phyloP scores from a whole-genome alignment of 2,113 vertebrate species.

The Laterallus jamaicensis region DNA sequence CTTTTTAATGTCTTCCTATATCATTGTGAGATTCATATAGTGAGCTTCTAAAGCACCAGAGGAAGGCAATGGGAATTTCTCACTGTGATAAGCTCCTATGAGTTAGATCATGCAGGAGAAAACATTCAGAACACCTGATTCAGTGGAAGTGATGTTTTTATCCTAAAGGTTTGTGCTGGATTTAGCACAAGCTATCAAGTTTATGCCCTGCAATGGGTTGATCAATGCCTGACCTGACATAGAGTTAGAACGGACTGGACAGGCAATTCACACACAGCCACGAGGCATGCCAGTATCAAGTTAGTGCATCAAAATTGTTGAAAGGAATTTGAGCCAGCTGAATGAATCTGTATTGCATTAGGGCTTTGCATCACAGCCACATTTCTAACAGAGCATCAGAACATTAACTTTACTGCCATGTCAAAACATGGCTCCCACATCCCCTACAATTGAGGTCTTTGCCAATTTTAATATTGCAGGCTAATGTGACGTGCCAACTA shows the following conservation, averaged over 20 bases:
- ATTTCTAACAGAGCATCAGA: neutral
- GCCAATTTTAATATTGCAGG: neutral
- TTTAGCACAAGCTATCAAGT: neutral
- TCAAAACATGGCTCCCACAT: neutral
- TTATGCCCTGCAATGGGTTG: neutral
- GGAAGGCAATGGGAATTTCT: neutral
- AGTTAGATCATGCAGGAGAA: neutral
- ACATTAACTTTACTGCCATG: neutral
- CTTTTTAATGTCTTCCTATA: neutral
- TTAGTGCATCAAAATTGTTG: neutral
- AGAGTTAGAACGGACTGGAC: neutral
- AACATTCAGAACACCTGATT: neutral
- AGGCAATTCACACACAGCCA: neutral
- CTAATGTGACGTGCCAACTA: accelerated
- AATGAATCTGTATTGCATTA: neutral
- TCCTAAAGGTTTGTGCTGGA: neutral
- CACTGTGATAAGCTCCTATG: neutral
- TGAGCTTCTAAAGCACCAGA: neutral
- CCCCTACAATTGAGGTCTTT: neutral
- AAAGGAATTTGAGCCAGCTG: neutral
- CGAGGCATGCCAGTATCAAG: neutral
- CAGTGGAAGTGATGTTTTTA: neutral
- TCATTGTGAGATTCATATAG: neutral
- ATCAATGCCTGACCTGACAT: neutral
- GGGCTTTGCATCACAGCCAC: neutral